Conservation (phyloP, 2,113 vertebrate genomes). For the Globicephala melas region DNA sequence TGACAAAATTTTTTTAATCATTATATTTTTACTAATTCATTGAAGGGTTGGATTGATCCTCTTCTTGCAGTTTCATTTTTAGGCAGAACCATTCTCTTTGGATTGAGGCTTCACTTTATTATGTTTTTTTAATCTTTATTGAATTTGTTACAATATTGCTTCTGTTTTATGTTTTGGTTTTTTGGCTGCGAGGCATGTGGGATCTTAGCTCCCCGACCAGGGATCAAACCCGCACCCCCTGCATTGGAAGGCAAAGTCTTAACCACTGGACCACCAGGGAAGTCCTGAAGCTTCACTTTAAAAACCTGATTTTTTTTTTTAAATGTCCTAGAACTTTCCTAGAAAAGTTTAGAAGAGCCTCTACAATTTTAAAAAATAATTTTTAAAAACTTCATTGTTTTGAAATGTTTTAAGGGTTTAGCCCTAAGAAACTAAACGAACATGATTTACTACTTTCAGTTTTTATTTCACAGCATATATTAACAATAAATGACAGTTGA, state of each 20-base stretch:
- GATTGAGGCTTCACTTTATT: conserved; percentile 39
- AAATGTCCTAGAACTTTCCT: conserved; percentile 11
- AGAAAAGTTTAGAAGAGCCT: conserved; percentile 17
- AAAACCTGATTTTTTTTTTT: conserved; percentile 29
- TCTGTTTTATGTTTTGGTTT: too few relatives aligned
- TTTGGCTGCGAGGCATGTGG: too few relatives aligned
- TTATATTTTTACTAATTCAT: conserved; percentile 24
- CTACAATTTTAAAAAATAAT: not conserved
- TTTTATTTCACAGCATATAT: conserved; percentile 46
- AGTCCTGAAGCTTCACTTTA: conserved; percentile 22
- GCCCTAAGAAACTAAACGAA: conserved; percentile 22
- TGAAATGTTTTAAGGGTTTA: conserved; percentile 49
- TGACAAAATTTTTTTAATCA: conserved; percentile 29
- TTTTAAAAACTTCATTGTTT: not conserved
- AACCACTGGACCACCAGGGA: too few relatives aligned
- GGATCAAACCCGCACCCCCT: too few relatives aligned
- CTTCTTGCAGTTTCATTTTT: conserved; percentile 37
- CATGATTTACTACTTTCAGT: conserved; percentile 34
- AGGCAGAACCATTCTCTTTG: conserved; percentile 4
- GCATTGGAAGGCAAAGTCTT: too few relatives aligned
- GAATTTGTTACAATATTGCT: too few relatives aligned
- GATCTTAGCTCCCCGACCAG: too few relatives aligned
- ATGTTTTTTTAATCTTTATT: conserved; percentile 1
- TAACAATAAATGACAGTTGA: conserved; percentile 42
- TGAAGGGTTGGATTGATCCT: not conserved